Percentiles rank a stretch among this genome's conserved stretches.
Conservation (phyloP, 1,140 invertebrate species). For the Ectropis grisescens region DNA sequence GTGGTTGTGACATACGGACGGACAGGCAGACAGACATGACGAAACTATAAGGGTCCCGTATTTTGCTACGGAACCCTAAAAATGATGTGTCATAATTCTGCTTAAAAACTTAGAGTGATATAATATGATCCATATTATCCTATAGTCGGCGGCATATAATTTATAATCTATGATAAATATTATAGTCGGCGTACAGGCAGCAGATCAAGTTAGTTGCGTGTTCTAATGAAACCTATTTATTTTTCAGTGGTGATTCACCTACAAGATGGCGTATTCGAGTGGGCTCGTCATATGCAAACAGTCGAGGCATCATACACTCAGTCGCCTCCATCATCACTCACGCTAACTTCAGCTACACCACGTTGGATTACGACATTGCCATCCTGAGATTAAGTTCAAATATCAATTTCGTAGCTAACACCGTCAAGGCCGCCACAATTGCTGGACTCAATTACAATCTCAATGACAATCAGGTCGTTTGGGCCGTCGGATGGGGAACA, state of each 20-base stretch:
- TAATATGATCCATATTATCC: no score
- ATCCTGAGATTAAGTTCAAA: slow-evolving; percentile 15
- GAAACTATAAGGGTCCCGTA: no score
- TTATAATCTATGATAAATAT: no score
- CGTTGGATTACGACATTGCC: slow-evolving; percentile 75
- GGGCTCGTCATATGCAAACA: slow-evolving; percentile 20
- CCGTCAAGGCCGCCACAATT: slow-evolving; percentile 7
- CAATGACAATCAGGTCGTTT: no score
- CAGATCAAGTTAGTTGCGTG: background rate
- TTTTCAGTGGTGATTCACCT: slow-evolving; percentile 16
- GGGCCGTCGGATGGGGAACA: slow-evolving; percentile 20
- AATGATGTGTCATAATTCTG: no score
- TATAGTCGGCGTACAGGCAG: background rate
- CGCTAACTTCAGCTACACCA: slow-evolving; percentile 65
- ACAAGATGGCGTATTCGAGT: slow-evolving; percentile 18
- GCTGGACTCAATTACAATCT: slow-evolving; percentile 14
- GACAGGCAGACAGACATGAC: no score
- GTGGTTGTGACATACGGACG: no score
- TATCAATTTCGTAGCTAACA: slow-evolving; percentile 34
- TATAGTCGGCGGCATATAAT: no score
- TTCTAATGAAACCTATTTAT: no score
- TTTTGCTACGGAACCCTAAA: no score
- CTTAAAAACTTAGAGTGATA: no score
- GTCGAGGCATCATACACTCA: slow-evolving; percentile 15
- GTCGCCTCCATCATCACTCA: slow-evolving; percentile 43